Base-by-base conservation (phyloP, 2,888 invertebrate genomes). In the Acrocyrtus sp. region DNA sequence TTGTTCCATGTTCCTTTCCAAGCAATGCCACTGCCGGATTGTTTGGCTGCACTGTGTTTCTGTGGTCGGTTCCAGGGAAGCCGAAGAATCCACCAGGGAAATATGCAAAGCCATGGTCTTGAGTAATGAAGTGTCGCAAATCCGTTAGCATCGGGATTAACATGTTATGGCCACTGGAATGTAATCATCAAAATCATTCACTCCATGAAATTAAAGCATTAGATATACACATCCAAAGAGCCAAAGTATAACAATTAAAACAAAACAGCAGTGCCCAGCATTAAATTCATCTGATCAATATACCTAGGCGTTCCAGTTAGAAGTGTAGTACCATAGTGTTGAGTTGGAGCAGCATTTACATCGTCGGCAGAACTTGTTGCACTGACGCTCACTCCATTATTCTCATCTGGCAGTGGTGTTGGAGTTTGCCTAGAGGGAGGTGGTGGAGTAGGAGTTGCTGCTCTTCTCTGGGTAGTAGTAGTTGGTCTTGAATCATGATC, bases 71-170 rank as follows among this genome's bases (percentile, higher is more conserved):
- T 69, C 26, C 77, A 48, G 68, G 72, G 68, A n/a, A 72, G 53
- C 72, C 78, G 57, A 50, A 74, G 51, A 54, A 74, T 69, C 61
- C 77, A 47, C 45, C 79, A 66, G 65, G 68, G 27, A 68, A 76
- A 66, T 63, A 77, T 4, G 54, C 29, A 22, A 53, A 72, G 24
- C 58, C 70, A 56, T 61, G 67, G 10, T 78, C 76, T 48, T 66
- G 74, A 8, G 73, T 68, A 21, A 77, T 68, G 6, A 78, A 50
- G 47, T 70, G 70, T 21, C 76, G 68, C 24, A 79, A 77, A 53
- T 77, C 79, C 0, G 78, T 74, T 3, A 78, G 39, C 78, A 80
- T 78, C 21, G 80, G 80, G 50, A 80, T 75, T 24, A 80, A 41
- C 74, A 79, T 70, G 62, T 78, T 78, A 24, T 77, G 79, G 43